phyloP scores from a whole-genome alignment of 2,113 vertebrate genomes.

The Atrichornis clamosus region DNA sequence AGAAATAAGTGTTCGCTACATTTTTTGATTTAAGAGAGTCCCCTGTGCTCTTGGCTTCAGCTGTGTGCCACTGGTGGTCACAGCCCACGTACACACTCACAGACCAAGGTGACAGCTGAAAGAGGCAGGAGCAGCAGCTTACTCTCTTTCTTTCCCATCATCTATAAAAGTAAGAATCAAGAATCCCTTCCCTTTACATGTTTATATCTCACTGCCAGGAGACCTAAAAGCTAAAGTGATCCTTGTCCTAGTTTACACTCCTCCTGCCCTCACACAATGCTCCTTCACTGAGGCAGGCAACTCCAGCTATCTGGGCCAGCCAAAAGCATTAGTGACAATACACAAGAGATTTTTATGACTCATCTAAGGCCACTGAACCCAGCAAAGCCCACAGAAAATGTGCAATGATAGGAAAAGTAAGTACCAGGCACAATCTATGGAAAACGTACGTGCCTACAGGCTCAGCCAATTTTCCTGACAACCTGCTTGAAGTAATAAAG shows the following conservation, averaged over 20 bases:
- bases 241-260: not conserved
- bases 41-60: not conserved
- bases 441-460: not conserved
- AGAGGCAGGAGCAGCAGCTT: not conserved
- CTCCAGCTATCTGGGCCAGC: not conserved
- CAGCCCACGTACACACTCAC: not conserved
- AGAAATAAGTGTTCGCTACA: not conserved
- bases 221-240: not conserved
- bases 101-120: not conserved
- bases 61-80: fast-evolving
- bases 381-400: not conserved
- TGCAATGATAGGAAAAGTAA: not conserved
- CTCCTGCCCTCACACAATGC: not conserved
- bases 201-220: not conserved
- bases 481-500: not conserved
- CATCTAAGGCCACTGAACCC: not conserved
- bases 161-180: not conserved
- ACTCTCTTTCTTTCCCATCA: not conserved
- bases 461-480: not conserved
- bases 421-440: not conserved
- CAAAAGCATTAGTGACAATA: not conserved
- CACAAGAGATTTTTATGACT: not conserved
- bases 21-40: not conserved
- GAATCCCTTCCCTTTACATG: not conserved
- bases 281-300: not conserved